These are phyloP conservation scores for Drosophila setosimentum DNA, from an alignment of 2,888 invertebrate species.

Conservation along the genomic window DNA sequence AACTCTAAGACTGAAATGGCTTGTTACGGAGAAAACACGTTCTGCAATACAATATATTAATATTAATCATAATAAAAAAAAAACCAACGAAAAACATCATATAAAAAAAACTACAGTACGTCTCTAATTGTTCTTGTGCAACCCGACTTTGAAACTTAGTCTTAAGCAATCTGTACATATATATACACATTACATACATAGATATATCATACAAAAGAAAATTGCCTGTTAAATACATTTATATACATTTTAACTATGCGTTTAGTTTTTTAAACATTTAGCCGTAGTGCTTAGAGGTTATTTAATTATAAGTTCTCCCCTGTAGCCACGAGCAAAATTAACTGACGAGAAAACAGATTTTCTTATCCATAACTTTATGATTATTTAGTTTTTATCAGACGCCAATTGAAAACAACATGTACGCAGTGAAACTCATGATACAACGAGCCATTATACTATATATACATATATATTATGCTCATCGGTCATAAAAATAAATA, in stretches of 20 bases:
- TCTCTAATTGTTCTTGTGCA: conserved; percentile 54
- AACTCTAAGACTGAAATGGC: conserved; percentile 84
- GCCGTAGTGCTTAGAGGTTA: conserved; percentile 77
- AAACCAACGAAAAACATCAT: conserved; percentile 33
- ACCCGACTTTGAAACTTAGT: conserved; percentile 63
- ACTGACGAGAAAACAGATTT: conserved; percentile 22
- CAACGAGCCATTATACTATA: conserved; percentile 60
- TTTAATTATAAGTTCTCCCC: conserved; percentile 70
- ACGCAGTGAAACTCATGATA: conserved; percentile 56
- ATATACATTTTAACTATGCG: conserved; percentile 70
- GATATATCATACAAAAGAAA: conserved; percentile 70
- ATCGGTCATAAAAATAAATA: conserved; percentile 59
- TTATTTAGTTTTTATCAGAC: conserved; percentile 73
- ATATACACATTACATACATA: conserved; percentile 31
- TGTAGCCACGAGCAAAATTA: conserved; percentile 10
- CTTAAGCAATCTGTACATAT: conserved; percentile 59
- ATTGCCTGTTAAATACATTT: conserved; percentile 82
- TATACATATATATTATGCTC: conserved; percentile 48
- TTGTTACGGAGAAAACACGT: conserved; percentile 77
- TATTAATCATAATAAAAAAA: conserved; percentile 18
- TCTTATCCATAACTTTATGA: conserved; percentile 38
- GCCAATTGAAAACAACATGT: conserved; percentile 47
- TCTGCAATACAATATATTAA: conserved; percentile 60
- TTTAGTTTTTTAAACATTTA: conserved; percentile 62
- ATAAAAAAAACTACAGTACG: conserved; percentile 27